These are phyloP conservation scores for Acronicta psi DNA, from an alignment of 2,888 invertebrate genomes.

Conservation along the genomic window DNA sequence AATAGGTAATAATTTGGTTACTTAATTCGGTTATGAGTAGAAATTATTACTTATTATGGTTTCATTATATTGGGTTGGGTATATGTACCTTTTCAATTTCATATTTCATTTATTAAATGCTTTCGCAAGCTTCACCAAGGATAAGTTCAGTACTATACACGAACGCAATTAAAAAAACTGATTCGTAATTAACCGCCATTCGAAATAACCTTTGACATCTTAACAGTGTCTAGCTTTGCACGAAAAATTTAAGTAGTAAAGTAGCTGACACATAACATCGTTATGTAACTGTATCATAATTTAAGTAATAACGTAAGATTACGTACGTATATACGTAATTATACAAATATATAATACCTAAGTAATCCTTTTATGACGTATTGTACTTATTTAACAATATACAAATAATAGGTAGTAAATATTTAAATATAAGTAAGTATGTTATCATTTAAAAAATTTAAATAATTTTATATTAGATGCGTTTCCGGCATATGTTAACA, in stretches of 20 bases:
- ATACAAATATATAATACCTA: too few species aligned
- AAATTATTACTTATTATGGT: too few species aligned
- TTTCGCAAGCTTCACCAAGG: constrained; percentile 66
- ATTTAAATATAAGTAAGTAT: too few species aligned
- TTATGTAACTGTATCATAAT: constrained; percentile 60
- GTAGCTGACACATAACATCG: constrained; percentile 41
- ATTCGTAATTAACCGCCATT: constrained; percentile 69
- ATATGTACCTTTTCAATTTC: too few species aligned
- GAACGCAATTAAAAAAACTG: constrained; percentile 53
- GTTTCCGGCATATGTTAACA: background rate
- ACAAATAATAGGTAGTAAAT: too few species aligned
- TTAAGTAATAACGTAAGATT: too few species aligned
- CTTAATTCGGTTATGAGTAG: too few species aligned
- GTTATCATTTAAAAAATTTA: background rate
- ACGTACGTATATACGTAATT: too few species aligned
- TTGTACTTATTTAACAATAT: too few species aligned
- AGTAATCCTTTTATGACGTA: too few species aligned
- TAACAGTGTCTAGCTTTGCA: constrained; percentile 50
- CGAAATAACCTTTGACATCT: constrained; percentile 75
- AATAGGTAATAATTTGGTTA: too few species aligned
- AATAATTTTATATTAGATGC: background rate
- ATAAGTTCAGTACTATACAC: constrained; percentile 53
- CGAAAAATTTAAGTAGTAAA: constrained; percentile 43
- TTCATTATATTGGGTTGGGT: too few species aligned
- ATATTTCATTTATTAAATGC: constrained; percentile 25